Base-by-base conservation (phyloP, 1,140 invertebrate genomes). In the Meloidogyne exigua region DNA sequence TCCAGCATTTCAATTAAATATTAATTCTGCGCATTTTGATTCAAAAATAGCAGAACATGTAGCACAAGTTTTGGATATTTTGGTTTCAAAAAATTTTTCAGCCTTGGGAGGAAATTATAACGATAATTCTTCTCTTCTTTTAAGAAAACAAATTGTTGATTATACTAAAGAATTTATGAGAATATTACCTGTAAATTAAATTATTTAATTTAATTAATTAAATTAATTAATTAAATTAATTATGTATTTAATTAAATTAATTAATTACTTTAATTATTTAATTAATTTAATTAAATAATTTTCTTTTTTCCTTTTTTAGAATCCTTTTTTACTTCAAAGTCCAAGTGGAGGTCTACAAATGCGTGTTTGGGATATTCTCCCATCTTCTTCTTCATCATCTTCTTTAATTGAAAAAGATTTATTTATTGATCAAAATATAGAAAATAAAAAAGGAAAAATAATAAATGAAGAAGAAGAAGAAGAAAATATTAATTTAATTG, bases 1-100 rank as follows among this genome's bases (percentile, higher is more conserved):
- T 63, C 81, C 81, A 26, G 68, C 81, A 21, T 82, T 82, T 66
- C 42, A 82, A 25, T 57, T 71, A 21, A 74, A 69, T 57, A 66
- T 79, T 39, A 49, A 70, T 13, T 66, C 70, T n/a, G 79, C 72
- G 7, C 72, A 84, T 49, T 82, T 84, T 49, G 81, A 82, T 70
- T 62, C 79, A 39, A 84, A 82, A 76, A 84, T 82, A 26, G 81
- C 81, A 11, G 82, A 82, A 75, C 82, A 82, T 57, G 75, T 77
- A 9, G 80, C 80, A 11, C 83, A 84, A 49, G 81, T 82, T 23
- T 26, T 82, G 25, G 81, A 82, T 21, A 65, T 64, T 18, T 69
- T 82, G 42, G 62, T 71, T 12, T 13, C 70, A 21, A 70, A 75
- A 44, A 84, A 82, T 73, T 57, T 82, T 23, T 70, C 75, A 18